A percentile compares a stretch with the other conserved stretches of the same genome.
These are phyloP conservation scores for Semnornis frantzii DNA, from an alignment of 2,113 vertebrate species.

Conservation along the genomic window DNA sequence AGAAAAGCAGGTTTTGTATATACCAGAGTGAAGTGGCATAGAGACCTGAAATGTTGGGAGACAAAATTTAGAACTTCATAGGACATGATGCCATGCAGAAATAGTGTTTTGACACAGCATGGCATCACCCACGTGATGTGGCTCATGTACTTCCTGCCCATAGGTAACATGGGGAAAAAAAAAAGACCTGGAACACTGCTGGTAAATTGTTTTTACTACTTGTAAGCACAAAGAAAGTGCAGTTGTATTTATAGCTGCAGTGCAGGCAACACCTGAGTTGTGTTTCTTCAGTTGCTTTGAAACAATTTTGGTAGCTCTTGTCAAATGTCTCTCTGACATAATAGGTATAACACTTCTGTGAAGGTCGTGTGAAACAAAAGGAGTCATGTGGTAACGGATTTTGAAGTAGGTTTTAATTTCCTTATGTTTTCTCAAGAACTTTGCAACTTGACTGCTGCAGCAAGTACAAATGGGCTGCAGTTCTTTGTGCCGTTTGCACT, in stretches of 20 bases:
- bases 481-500: neutral
- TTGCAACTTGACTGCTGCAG: neutral
- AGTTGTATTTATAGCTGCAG: neutral
- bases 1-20: neutral
- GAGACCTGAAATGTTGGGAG: neutral
- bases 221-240: neutral
- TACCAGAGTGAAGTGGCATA: neutral
- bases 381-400: neutral
- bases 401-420: neutral
- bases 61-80: neutral
- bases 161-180: neutral
- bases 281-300: neutral
- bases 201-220: neutral
- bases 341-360: neutral
- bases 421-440: neutral
- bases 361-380: neutral
- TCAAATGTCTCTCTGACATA: neutral
- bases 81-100: neutral
- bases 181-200: neutral
- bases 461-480: neutral
- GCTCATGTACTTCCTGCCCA: rapidly evolving
- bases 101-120: neutral
- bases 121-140: neutral
- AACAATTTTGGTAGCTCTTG: neutral
- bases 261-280: neutral